Conservation (phyloP, 1,140 invertebrate species). For the Tyrophagus putrescentiae region DNA sequence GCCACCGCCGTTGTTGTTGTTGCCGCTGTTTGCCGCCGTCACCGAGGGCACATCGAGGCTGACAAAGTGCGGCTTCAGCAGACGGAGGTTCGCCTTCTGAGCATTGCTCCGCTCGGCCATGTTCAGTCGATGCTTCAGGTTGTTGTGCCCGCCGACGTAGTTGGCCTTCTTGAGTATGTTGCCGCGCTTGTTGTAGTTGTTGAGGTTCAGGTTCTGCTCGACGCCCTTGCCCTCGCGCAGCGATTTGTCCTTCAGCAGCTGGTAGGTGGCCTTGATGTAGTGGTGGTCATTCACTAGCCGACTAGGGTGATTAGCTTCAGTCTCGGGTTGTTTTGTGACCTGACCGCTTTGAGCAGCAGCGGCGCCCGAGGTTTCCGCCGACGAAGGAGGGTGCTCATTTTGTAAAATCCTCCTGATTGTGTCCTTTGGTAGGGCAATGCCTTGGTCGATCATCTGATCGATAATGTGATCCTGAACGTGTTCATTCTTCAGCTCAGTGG, state of each 20-base stretch:
- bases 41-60: slow-evolving; percentile 28
- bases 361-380: neutral
- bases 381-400: slow-evolving; percentile 9
- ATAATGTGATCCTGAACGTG: slow-evolving; percentile 20
- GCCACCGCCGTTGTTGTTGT: no score
- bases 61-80: neutral
- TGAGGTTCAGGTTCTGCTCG: neutral
- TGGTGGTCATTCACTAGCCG: slow-evolving; percentile 19
- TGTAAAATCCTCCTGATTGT: slow-evolving; percentile 16
- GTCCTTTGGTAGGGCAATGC: slow-evolving; percentile 18
- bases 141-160: neutral
- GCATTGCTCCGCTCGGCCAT: slow-evolving; percentile 10
- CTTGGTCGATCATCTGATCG: slow-evolving; percentile 22
- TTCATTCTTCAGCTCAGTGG: no score
- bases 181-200: slow-evolving; percentile 12
- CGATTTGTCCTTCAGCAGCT: slow-evolving; percentile 24
- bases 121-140: neutral
- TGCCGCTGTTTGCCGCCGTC: no score
- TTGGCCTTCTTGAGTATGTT: neutral
- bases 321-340: neutral
- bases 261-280: slow-evolving; percentile 25
- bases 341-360: neutral
- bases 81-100: neutral
- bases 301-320: neutral
- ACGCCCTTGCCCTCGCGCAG: slow-evolving; percentile 13